Evolutionary conservation across 2,888 invertebrate species (phyloP), one percentile per base, ranked within the genome.

Genomic region (Hyles lineata): DNA sequence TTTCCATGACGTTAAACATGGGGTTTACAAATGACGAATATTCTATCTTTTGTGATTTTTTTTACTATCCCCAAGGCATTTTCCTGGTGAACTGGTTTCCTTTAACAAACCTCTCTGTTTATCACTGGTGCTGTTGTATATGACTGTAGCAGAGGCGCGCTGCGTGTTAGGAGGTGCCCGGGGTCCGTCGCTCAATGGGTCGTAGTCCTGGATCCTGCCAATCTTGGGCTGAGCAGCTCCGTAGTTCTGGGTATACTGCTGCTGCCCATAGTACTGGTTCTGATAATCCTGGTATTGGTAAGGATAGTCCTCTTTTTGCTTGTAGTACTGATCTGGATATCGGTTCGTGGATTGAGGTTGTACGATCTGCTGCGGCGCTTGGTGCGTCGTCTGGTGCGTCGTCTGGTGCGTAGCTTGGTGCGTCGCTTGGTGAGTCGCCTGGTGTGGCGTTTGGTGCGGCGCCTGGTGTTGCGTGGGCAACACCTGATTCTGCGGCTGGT

Each of bases 161-260:
- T 97, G 96, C 6, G 97, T 96, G 85, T 97, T 97, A 0, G 97
- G 97, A 75, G 96, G 95, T 70, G 95, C 95, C 76, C 97, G 95
- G 21, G 97, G 97, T 70, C 96, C 96, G 83, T 97, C 97, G 79
- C 95, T 96, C 77, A 97, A 91, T 4, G 97, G 97, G 88, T 98
- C 97, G 83, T 97, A 97, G 84, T 98, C 97, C 78, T 97, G 97
- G 79, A 97, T 97, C 93, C 97, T 95, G 77, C 97, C 96, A 86
- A 97, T 96, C 87, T 95, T 95, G 88, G 91, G 91, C 71, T 88
- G 80, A 0, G 72, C 72, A 9, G 67, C 79, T 3, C 83, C 81
- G 58, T 89, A 86, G 52, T 89, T 87, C 73, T 86, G 87, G 63
- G 85, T 87, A 52, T 85, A 84, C 76, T 84, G 85, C n/a, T 85